phyloP scores from a whole-genome alignment of 2,113 vertebrate genomes.

The Amphilophus citrinellus region DNA sequence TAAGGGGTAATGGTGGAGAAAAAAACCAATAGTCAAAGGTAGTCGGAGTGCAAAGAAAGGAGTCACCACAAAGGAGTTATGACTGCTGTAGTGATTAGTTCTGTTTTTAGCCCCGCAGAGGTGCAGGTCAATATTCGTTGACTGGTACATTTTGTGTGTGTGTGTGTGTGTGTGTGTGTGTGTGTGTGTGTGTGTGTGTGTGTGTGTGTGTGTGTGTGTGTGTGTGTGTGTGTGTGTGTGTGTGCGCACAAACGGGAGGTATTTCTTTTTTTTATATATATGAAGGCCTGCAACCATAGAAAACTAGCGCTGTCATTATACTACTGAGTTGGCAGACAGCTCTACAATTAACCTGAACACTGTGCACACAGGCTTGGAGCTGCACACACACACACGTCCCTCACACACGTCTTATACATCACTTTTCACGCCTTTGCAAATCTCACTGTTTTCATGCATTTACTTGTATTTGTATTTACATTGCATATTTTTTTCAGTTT shows the following conservation, averaged over 20 bases:
- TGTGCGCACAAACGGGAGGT: constrained; percentile 8
- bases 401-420: constrained; percentile 15
- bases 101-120: constrained; percentile 79
- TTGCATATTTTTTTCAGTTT: not conserved
- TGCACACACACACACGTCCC: constrained; percentile 22
- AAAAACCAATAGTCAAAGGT: constrained; percentile 61
- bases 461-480: not conserved
- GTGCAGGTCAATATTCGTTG: constrained; percentile 80
- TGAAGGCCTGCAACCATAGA: constrained; percentile 49
- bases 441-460: not conserved
- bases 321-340: constrained; percentile 66
- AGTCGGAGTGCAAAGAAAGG: constrained; percentile 47
- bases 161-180: constrained; percentile 7
- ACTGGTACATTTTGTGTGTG: constrained; percentile 25
- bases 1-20: constrained; percentile 72
- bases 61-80: constrained; percentile 73
- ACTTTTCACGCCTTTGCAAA: constrained; percentile 5
- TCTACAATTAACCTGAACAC: constrained; percentile 75
- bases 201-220: too few relatives aligned
- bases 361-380: constrained; percentile 1
- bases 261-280: constrained; percentile 51
- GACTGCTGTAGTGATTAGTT: constrained; percentile 75
- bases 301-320: constrained; percentile 73
- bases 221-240: too few relatives aligned
- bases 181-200: too few relatives aligned